These are phyloP conservation scores for Odocoileus virginianus DNA, from an alignment of 2,113 vertebrate genomes.

Conservation along the genomic window DNA sequence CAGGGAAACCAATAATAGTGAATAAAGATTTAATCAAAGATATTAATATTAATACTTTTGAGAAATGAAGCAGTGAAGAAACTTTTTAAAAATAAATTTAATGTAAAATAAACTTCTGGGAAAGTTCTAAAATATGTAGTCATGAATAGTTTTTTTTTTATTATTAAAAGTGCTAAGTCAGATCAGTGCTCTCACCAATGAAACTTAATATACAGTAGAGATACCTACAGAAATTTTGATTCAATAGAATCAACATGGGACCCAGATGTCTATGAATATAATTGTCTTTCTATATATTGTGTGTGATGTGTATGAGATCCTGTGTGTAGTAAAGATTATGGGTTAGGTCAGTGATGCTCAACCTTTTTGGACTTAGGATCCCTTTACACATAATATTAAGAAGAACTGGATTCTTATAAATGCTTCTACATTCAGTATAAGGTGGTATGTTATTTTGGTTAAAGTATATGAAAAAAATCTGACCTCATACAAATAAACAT, in stretches of 20 bases:
- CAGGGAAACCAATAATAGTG: not conserved
- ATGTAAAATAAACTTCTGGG: not conserved
- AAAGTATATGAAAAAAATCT: not conserved
- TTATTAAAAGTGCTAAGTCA: not conserved
- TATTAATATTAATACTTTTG: not conserved
- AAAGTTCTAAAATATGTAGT: not conserved
- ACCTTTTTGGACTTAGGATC: not conserved
- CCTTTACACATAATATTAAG: not conserved
- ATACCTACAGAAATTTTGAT: not conserved
- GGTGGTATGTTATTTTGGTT: not conserved
- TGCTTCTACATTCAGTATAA: not conserved
- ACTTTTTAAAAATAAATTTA: not conserved
- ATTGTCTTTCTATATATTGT: not conserved
- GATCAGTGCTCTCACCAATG: not conserved
- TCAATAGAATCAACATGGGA: not conserved
- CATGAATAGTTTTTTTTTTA: not conserved
- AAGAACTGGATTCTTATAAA: not conserved
- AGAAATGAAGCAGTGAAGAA: constrained; percentile 25
- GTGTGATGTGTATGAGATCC: not conserved
- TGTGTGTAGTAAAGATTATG: not conserved
- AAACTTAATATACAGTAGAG: not conserved
- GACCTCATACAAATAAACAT: not conserved
- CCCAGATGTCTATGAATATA: not conserved
- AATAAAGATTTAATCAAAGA: not conserved
- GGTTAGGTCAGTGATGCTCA: not conserved